Evolutionary conservation across 2,113 vertebrate genomes (phyloP), one percentile per base, ranked within the genome.

Genomic region (Cranoglanis bouderius): DNA sequence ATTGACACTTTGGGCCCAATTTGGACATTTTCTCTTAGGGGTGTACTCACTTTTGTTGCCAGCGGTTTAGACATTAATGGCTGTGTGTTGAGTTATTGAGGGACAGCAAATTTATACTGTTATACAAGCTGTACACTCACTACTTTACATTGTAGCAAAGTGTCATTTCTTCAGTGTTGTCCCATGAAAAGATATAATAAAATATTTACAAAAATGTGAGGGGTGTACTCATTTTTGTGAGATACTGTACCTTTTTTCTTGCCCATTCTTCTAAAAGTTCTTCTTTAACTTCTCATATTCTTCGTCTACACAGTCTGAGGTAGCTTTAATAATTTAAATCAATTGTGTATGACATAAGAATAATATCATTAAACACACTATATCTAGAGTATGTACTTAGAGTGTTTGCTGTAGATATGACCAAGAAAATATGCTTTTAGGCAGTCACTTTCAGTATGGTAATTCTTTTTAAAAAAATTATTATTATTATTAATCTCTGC

Each of bases 401-500:
- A 32, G n/a, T 65, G 63, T n/a, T 65, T 65, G 63, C 10, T 35
- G n/a, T 74, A 40, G 74, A 49, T 29, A 46, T 46, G 5, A 29
- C 40, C 40, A 77, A 77, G 43, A 49, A 77, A 77, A 77, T 29
- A 77, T 10, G 38, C 43, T 43, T 77, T 46, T 3, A 4, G 4
- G 24, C 6, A 26, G 72, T 75, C 24, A 49, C 40, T 77, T 5
- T 29, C 24, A 49, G 13, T 0, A 29, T 49, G 43, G 4, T 49
- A 67, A 29, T 57, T 55, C 35, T 26, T 46, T 70, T 46, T 59
- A n/a, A n/a, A n/a, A n/a, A n/a, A n/a, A n/a, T n/a, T n/a, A n/a
- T n/a, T n/a, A n/a, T n/a, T n/a, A n/a, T 40, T 40, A 19, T 72
- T 4, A 32, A 72, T 86, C 32, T 53, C 53, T 78, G 85, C 85